These are phyloP conservation scores for Clusia tigrina DNA, from an alignment of 2,888 invertebrate genomes.

Conservation along the genomic window DNA sequence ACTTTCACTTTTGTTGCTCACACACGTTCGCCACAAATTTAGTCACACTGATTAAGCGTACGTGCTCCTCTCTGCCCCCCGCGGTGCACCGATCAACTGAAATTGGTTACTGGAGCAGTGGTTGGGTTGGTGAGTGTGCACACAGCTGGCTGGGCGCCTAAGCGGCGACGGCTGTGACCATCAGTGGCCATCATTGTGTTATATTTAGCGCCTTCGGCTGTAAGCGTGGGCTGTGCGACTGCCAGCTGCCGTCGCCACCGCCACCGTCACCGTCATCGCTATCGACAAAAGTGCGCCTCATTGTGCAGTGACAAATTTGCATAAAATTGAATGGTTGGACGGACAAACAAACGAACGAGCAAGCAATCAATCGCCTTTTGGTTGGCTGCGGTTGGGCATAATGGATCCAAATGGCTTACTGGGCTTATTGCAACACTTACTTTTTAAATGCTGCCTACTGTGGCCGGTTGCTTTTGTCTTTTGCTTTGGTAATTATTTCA, in stretches of 20 bases:
- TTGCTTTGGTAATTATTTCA: slow-evolving; percentile 4
- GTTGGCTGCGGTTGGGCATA: neutral
- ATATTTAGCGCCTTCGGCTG: neutral
- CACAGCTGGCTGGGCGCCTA: neutral
- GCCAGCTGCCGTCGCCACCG: neutral
- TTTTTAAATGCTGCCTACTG: too few relatives aligned
- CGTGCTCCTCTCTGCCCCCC: neutral
- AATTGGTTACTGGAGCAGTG: slow-evolving; percentile 17
- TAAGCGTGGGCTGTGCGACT: neutral
- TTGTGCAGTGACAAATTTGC: too few relatives aligned
- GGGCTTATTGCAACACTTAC: neutral
- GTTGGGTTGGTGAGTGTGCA: slow-evolving; percentile 8
- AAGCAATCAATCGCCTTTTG: neutral
- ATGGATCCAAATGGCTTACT: neutral
- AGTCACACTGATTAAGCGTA: slow-evolving; percentile 9
- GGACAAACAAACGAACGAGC: neutral
- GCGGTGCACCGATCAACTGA: neutral
- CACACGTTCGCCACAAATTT: slow-evolving; percentile 17
- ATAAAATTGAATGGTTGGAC: neutral
- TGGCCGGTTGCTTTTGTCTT: slow-evolving; percentile 6
- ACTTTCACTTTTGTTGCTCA: slow-evolving; percentile 53
- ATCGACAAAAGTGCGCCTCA: too few relatives aligned
- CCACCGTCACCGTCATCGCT: neutral
- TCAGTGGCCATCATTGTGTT: slow-evolving; percentile 6
- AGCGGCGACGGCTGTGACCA: neutral